phyloP scores from a whole-genome alignment of 2,888 invertebrate species.

The Phragmatobia fuliginosa region DNA sequence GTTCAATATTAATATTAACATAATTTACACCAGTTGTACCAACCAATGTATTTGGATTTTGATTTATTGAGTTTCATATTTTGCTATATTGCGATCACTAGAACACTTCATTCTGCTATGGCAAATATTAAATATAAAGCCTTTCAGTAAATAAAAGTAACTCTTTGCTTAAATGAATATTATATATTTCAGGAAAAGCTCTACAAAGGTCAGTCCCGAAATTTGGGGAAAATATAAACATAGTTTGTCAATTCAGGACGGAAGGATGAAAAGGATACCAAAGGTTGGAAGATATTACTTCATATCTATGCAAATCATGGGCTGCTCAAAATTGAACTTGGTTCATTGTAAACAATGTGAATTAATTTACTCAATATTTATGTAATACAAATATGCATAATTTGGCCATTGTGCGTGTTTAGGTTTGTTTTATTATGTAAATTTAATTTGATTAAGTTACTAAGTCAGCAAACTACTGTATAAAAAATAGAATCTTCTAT shows the following conservation, averaged over 20 bases:
- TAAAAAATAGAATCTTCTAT: background rate
- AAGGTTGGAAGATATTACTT: conserved; percentile 40
- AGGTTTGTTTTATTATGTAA: background rate
- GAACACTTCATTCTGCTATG: background rate
- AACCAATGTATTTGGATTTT: no score
- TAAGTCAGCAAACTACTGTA: no score
- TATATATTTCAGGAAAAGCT: conserved; percentile 6
- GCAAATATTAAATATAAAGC: background rate
- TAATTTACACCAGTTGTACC: no score
- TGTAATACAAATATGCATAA: conserved; percentile 18
- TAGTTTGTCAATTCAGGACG: conserved; percentile 19
- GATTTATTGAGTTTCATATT: no score
- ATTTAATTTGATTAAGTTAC: background rate
- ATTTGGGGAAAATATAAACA: conserved; percentile 27
- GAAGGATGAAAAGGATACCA: conserved; percentile 29
- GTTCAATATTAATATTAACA: no score
- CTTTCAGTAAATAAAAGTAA: background rate
- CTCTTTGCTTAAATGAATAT: background rate
- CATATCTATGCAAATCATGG: conserved; percentile 50
- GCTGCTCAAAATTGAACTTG: conserved; percentile 27
- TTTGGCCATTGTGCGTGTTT: background rate
- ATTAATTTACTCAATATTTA: conserved; percentile 38
- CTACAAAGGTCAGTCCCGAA: conserved; percentile 24
- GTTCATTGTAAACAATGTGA: conserved; percentile 20
- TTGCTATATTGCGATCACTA: no score